Percentiles rank a stretch among this genome's conserved stretches.
phyloP scores from a whole-genome alignment of 2,888 invertebrate species.

The Oscheius onirici region DNA sequence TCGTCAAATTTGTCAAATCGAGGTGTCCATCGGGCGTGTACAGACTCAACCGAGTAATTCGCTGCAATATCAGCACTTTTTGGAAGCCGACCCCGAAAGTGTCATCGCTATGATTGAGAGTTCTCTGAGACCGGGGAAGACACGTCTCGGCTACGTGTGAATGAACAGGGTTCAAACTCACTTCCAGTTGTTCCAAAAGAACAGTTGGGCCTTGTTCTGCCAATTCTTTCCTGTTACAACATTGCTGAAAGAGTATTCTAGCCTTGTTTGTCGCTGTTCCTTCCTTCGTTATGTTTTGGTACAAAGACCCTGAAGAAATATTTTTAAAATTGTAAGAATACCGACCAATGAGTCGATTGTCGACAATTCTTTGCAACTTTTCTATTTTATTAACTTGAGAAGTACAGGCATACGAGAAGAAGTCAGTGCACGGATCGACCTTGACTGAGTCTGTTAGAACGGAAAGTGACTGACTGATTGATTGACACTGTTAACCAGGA shows the following conservation, averaged over 20 bases:
- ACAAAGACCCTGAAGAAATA: not conserved
- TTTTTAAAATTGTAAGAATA: not conserved
- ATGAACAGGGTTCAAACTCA: not conserved
- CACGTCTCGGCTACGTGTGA: slow-evolving; percentile 5
- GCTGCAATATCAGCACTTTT: not conserved
- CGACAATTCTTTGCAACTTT: slow-evolving; percentile 13
- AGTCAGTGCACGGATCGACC: slow-evolving; percentile 12
- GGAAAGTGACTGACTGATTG: not conserved
- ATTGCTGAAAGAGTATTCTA: slow-evolving; percentile 1
- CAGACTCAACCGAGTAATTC: not conserved
- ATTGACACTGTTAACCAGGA: slow-evolving; percentile 1
- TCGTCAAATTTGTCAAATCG: slow-evolving; percentile 24
- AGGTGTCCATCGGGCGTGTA: not conserved
- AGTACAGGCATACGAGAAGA: slow-evolving; percentile 14
- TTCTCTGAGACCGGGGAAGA: no score
- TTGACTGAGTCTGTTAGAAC: not conserved
- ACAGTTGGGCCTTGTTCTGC: not conserved
- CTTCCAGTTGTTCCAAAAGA: not conserved
- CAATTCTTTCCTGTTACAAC: not conserved
- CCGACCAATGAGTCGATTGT: slow-evolving; percentile 16
- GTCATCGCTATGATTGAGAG: no score
- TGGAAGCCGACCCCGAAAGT: not conserved
- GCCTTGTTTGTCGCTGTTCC: not conserved
- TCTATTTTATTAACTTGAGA: slow-evolving; percentile 1
- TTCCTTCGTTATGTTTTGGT: not conserved